Base-by-base conservation (phyloP, 2,797 vertebrate species). In the Neoniphon sammara region DNA sequence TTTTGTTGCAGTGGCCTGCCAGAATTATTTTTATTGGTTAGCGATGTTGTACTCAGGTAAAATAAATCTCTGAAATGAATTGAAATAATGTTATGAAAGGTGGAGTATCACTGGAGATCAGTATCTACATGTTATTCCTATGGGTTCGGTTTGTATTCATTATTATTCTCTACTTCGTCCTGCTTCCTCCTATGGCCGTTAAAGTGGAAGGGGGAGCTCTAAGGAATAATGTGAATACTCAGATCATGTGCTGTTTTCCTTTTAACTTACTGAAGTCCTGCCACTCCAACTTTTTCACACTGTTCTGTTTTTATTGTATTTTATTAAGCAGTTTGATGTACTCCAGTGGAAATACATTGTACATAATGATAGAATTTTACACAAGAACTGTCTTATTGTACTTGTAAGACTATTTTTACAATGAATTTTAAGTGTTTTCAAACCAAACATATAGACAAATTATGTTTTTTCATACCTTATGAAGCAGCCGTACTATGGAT, bases 21-120 rank as follows among this genome's bases (percentile, higher is more conserved):
- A 4, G 31, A 57, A 64, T 70, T 69, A 31, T 64, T 75, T 47
- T 61, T 47, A 7, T 61, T 70, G n/a, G 66, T 30, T 34, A 83
- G 25, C 36, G 71, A 31, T 54, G 84, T 78, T 80, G 47, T 82
- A 44, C 86, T 91, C 87, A 82, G 87, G 83, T 83, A 27, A 72
- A 70, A 70, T 23, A 31, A 57, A 57, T 66, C 9, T 55, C 15
- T 39, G 64, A 66, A 68, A 62, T 46, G 39, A 50, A 9, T 65
- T 50, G 52, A 5, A 42, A 54, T 55, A 30, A 7, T 55, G n/a
- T 46, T 3, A 58, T 34, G 31, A 34, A 34, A 58, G 58, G 49
- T 66, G 47, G 15, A 68, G 36, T 20, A 66, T 17, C 17, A 52
- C 44, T 44, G 10, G n/a, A 60, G 31, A 34, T 61, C 54, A 27